Conservation (phyloP, 2,113 vertebrate genomes). For the Leptocoma aspasia region DNA sequence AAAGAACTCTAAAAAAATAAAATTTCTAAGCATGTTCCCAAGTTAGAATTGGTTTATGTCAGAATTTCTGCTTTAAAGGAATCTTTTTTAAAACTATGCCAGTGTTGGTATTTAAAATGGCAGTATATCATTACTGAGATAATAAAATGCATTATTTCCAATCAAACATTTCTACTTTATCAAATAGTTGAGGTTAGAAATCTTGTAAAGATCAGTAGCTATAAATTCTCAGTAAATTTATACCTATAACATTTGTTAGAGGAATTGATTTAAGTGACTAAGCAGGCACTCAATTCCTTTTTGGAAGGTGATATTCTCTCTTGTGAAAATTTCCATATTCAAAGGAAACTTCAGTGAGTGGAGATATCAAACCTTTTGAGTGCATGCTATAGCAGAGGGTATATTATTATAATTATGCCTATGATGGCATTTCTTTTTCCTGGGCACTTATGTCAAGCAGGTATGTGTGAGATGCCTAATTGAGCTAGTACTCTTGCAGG, state of each 20-base stretch:
- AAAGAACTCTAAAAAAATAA: background rate
- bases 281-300: background rate
- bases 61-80: background rate
- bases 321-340: background rate
- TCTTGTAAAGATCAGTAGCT: constrained; percentile 8
- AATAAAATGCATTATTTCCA: constrained; percentile 24
- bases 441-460: background rate
- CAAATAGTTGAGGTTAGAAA: constrained; percentile 32
- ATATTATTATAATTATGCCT: background rate
- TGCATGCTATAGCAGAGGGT: background rate
- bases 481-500: background rate
- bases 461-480: background rate
- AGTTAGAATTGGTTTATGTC: background rate
- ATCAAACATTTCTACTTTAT: background rate
- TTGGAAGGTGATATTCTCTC: background rate
- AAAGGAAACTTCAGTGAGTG: background rate
- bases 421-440: background rate
- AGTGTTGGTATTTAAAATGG: background rate
- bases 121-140: background rate
- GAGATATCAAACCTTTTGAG: background rate
- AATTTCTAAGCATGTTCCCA: background rate
- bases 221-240: background rate
- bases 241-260: background rate
- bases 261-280: background rate
- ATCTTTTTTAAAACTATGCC: background rate